Conservation (phyloP, 2,113 vertebrate species). For the Brienomyrus longianalis region DNA sequence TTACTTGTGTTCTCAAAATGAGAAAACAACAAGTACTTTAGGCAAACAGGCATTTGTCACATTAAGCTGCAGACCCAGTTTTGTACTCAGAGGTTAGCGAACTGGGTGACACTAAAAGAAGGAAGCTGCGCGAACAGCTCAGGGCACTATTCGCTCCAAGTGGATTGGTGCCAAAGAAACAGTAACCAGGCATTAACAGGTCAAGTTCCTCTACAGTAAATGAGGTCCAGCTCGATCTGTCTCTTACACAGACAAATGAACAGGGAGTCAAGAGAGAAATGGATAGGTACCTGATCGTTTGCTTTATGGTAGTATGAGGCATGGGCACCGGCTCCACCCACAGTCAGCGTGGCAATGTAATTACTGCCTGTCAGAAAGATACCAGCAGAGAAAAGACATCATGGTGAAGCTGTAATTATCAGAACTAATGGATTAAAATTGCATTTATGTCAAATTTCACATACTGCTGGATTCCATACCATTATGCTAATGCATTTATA, state of each 20-base stretch:
- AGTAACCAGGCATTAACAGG: neutral
- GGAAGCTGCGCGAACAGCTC: neutral
- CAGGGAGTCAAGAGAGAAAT: neutral
- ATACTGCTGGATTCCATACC: neutral
- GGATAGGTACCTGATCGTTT: constrained; percentile 72
- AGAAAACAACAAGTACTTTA: neutral
- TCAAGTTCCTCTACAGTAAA: neutral
- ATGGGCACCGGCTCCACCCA: constrained; percentile 77
- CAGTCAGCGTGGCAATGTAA: constrained; percentile 72
- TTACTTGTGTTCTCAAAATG: neutral
- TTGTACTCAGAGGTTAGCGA: neutral
- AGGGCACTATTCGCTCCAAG: neutral
- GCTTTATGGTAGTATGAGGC: constrained; percentile 87
- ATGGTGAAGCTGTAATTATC: neutral
- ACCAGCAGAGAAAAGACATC: neutral
- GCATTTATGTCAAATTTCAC: neutral
- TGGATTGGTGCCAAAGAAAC: neutral
- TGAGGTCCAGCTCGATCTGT: neutral
- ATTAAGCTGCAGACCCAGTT: neutral
- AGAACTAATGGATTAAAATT: neutral
- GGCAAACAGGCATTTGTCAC: neutral
- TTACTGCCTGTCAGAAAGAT: constrained; percentile 61
- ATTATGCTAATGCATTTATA: neutral
- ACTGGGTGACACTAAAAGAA: neutral
- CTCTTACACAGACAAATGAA: neutral